Evolutionary conservation across 1,140 invertebrate genomes (phyloP).

Genomic region (Tetragonula clypearis): DNA sequence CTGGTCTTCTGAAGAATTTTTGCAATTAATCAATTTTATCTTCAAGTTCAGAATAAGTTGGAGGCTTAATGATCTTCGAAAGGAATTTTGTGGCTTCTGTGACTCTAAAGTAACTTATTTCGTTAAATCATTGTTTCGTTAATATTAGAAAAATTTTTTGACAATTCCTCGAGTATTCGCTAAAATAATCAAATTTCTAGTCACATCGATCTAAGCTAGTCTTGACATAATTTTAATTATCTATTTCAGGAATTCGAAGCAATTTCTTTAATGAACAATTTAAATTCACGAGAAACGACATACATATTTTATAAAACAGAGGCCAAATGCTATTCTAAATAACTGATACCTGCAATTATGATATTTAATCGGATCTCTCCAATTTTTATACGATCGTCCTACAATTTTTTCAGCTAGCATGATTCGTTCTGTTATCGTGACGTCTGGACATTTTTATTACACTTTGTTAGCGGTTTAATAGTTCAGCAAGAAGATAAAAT

Average conservation of each 20-base stretch:
- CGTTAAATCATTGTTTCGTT: too few species aligned
- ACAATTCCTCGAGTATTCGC: too few species aligned
- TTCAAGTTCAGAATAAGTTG: not conserved
- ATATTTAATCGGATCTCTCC: not conserved
- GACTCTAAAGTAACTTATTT: not conserved
- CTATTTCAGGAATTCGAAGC: not conserved
- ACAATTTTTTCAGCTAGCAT: not conserved
- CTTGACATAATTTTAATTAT: not conserved
- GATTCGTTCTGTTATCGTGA: not conserved
- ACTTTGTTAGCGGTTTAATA: constrained; percentile 17
- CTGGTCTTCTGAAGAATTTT: not conserved
- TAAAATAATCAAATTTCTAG: too few species aligned
- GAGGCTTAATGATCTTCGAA: not conserved
- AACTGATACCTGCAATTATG: not conserved
- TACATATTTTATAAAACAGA: not conserved
- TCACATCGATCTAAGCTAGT: too few species aligned
- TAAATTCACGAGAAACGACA: not conserved
- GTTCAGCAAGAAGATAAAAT: not conserved
- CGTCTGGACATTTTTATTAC: not conserved
- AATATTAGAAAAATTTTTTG: too few species aligned
- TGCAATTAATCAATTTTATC: not conserved
- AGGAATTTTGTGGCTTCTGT: not conserved
- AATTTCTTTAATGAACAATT: not conserved
- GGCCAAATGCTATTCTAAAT: not conserved
- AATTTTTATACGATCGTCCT: not conserved